Evolutionary conservation across 1,140 invertebrate species (phyloP).

Genomic region (Heliothis virescens): DNA sequence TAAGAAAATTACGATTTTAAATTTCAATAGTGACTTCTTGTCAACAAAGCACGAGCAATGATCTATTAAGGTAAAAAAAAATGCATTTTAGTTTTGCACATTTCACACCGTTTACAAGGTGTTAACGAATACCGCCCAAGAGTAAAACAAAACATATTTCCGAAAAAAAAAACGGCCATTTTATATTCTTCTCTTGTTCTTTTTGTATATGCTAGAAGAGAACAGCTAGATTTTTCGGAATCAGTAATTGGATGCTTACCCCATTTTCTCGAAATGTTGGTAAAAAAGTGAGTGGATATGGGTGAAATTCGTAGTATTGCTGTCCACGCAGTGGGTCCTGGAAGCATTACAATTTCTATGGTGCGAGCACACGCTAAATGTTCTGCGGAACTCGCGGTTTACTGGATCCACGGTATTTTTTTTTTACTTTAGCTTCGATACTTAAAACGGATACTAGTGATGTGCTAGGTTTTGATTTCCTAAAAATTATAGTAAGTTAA

Average conservation of each 20-base stretch:
- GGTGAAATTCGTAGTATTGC: slow-evolving; percentile 35
- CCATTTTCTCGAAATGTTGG: slow-evolving; percentile 16
- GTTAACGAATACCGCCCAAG: slow-evolving; percentile 22
- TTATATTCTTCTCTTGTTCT: slow-evolving; percentile 19
- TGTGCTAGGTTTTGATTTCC: background rate
- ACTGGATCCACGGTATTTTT: slow-evolving; percentile 14
- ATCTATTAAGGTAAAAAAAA: slow-evolving; percentile 4
- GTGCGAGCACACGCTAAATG: slow-evolving; percentile 39
- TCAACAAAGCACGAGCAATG: slow-evolving; percentile 2
- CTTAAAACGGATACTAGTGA: background rate
- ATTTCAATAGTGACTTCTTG: slow-evolving; percentile 1
- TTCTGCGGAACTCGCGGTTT: slow-evolving; percentile 16
- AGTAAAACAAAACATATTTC: background rate
- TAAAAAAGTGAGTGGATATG: slow-evolving; percentile 25
- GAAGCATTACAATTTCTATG: slow-evolving; percentile 46
- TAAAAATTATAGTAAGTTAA: background rate
- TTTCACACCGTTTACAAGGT: slow-evolving; percentile 15
- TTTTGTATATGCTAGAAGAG: background rate
- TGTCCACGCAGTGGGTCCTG: slow-evolving; percentile 20
- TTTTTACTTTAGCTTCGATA: background rate
- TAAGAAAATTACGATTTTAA: slow-evolving; percentile 4
- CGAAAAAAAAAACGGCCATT: slow-evolving; percentile 3
- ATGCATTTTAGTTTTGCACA: slow-evolving; percentile 1
- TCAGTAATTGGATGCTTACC: slow-evolving; percentile 28
- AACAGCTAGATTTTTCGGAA: slow-evolving; percentile 17